Conservation (phyloP, 2,888 invertebrate species). For the Lamellibrachia columna region DNA sequence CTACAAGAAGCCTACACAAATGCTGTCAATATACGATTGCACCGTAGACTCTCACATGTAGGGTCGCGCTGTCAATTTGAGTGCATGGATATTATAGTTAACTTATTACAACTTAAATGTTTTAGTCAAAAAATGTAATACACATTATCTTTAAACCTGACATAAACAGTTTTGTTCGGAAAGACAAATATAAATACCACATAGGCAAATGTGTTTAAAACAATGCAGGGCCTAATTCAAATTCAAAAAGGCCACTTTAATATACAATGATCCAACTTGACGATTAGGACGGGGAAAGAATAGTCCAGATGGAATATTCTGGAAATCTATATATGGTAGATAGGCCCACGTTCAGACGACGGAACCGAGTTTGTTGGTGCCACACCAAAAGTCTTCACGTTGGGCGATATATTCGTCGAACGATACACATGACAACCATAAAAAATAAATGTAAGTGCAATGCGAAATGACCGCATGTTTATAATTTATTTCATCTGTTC, state of each 20-base stretch:
- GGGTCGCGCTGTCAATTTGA: neutral
- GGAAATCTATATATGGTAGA: neutral
- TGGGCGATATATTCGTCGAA: neutral
- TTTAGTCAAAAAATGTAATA: neutral
- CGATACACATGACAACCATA: neutral
- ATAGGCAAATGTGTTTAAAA: neutral
- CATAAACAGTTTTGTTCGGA: too few relatives aligned
- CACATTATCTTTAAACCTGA: neutral
- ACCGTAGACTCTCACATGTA: neutral
- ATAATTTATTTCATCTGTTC: neutral
- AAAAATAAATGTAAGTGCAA: neutral
- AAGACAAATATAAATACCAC: too few relatives aligned
- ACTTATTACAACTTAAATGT: neutral
- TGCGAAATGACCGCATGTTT: neutral
- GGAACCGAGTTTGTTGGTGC: neutral
- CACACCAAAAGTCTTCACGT: neutral
- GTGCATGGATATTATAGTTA: neutral
- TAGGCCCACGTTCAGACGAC: neutral
- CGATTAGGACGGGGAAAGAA: neutral
- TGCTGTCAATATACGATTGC: neutral
- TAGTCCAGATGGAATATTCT: neutral
- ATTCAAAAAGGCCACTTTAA: neutral
- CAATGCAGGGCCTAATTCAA: neutral
- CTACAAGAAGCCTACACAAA: neutral
- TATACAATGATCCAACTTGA: neutral